phyloP scores from a whole-genome alignment of 2,113 vertebrate genomes.

The Rhegmatorhina hoffmannsi region DNA sequence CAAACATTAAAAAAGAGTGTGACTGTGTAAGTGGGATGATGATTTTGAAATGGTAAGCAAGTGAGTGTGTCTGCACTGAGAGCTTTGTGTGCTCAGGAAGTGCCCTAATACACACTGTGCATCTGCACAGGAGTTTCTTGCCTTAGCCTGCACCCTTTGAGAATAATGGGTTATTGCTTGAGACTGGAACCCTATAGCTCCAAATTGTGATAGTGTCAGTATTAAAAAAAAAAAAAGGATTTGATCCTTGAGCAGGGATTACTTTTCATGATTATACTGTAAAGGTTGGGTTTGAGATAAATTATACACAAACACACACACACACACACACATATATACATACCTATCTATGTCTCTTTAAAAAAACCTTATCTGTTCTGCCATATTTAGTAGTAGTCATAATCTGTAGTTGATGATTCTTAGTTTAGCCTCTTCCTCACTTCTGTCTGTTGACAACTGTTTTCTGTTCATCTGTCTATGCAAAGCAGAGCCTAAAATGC shows the following conservation, averaged over 20 bases:
- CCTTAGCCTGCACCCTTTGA: background rate
- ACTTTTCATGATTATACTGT: background rate
- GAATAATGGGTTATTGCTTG: background rate
- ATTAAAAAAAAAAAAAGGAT: background rate
- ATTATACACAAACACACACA: background rate
- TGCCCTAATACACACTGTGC: no score
- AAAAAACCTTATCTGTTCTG: background rate
- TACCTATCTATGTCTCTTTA: background rate
- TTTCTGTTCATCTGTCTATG: conserved; percentile 10
- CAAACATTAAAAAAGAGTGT: background rate
- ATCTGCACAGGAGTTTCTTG: background rate
- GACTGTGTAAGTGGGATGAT: background rate
- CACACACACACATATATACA: no score
- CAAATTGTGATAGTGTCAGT: background rate
- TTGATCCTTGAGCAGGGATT: background rate
- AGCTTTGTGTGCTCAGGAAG: background rate
- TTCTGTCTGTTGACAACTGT: background rate
- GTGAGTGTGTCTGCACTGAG: background rate
- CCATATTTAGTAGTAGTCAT: background rate
- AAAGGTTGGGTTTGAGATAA: background rate
- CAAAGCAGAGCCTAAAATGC: background rate
- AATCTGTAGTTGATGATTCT: background rate
- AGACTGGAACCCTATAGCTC: background rate
- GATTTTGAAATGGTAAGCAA: background rate
- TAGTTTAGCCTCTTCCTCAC: background rate